A percentile compares a stretch with the other conserved stretches of the same genome.
These are phyloP conservation scores for Alloplasta piceator DNA, from an alignment of 2,888 invertebrate species.

Conservation along the genomic window DNA sequence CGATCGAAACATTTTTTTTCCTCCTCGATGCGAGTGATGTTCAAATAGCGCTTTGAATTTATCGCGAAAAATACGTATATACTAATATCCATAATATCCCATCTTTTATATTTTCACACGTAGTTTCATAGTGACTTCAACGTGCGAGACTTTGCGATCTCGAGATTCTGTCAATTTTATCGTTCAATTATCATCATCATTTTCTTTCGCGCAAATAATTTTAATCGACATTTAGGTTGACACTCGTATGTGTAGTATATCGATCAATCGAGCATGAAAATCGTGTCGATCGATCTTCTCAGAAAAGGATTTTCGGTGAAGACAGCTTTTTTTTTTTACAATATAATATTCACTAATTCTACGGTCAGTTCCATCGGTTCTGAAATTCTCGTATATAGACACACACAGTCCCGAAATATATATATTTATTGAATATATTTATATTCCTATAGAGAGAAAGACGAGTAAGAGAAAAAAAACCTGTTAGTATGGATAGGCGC, in stretches of 20 bases:
- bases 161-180: constrained; percentile 26
- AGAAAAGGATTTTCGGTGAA: neutral
- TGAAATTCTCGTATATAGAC: constrained; percentile 34
- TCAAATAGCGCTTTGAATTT: constrained; percentile 23
- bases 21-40: neutral
- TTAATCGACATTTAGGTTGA: constrained; percentile 1
- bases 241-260: constrained; percentile 1
- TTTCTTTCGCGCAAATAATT: neutral
- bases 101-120: constrained; percentile 67
- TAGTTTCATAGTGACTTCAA: constrained; percentile 36
- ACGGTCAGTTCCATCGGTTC: constrained; percentile 6
- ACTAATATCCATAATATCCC: constrained; percentile 12
- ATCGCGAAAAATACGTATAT: constrained; percentile 5
- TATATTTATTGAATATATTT: constrained; percentile 61
- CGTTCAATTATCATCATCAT: constrained; percentile 1
- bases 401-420: constrained; percentile 49
- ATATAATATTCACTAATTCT: constrained; percentile 7
- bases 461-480: constrained; percentile 22
- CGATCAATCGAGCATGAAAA: neutral
- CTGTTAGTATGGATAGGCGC: constrained; percentile 16
- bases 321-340: constrained; percentile 8
- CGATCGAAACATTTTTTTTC: neutral
- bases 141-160: constrained; percentile 35
- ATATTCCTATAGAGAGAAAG: constrained; percentile 48
- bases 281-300: neutral